Evolutionary conservation across 92 coral and sea anemone species (phyloP), one percentile per base, ranked within the genome.

Genomic region (Virgularia gustaviana): DNA sequence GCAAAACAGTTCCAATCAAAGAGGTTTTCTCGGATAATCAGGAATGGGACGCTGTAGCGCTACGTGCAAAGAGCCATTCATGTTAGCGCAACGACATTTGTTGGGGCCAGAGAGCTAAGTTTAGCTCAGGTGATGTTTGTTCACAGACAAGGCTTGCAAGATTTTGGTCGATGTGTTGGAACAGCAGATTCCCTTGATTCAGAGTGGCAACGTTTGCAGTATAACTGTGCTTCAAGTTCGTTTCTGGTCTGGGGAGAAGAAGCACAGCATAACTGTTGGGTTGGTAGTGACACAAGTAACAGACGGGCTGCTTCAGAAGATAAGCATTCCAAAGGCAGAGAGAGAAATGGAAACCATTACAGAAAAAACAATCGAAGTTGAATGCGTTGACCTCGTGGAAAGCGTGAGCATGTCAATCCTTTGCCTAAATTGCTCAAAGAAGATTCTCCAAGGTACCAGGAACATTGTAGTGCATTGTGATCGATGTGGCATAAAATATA

Each of bases 241-340:
- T 36, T 16, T n/a, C 28, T 73, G 78, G 78, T 73, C 70, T n/a
- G n/a, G 56, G 29, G 53, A 32, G 32, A 73, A 57, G 44, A 56
- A 32, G 42, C 20, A 37, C 11, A 54, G 60, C 31, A 73, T 70
- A 31, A 73, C 52, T 57, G 70, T 63, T 34, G 42, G 41, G 28
- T 52, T 49, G 22, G 43, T 70, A 36, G 49, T 70, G 6, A 23
- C 70, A 20, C 18, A 35, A 28, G 34, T 49, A n/a, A 35, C 28
- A 23, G 66, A 70, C 57, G 76, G 49, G 33, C 23, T 10, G 32
- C 76, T 70, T 10, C 29, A 23, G 57, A 35, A 49, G 36, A 70
- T 70, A 43, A 70, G 37, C 6, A n/a, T 70, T n/a, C n/a, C n/a
- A n/a, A n/a, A n/a, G 15, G 22, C 52, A 70, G 24, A 70, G 29